A percentile compares a stretch with the other conserved stretches of the same genome.
phyloP scores from a whole-genome alignment of 2,113 vertebrate genomes.

The Capreolus pygargus region DNA sequence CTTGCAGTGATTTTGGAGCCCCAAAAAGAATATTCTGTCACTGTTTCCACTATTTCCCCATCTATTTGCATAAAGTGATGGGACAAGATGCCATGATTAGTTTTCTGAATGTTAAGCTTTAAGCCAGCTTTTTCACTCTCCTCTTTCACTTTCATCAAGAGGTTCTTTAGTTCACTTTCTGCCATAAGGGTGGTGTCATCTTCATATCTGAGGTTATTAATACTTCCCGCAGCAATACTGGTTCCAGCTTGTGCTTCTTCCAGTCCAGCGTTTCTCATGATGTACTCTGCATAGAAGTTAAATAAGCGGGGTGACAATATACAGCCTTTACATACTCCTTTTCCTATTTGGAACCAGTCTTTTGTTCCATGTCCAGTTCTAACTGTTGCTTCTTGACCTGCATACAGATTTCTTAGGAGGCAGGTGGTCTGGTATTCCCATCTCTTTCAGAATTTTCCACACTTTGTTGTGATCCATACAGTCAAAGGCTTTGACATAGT shows the following conservation, averaged over 20 bases:
- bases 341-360: neutral
- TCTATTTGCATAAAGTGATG: neutral
- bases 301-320: neutral
- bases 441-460: neutral
- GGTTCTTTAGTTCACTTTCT: neutral
- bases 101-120: neutral
- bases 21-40: neutral
- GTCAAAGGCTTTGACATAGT: neutral
- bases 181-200: neutral
- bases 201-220: neutral
- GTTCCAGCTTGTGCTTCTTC: neutral
- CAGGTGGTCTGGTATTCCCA: neutral
- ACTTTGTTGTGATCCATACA: neutral
- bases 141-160: neutral
- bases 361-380: neutral
- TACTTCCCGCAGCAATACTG: neutral
- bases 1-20: neutral
- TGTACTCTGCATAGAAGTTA: neutral
- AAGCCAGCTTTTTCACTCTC: neutral
- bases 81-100: neutral
- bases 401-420: neutral
- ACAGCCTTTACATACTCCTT: accelerated
- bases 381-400: neutral
- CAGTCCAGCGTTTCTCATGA: neutral
- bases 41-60: neutral